phyloP scores from a whole-genome alignment of 2,888 invertebrate genomes.

The Spicauda simplicius region DNA sequence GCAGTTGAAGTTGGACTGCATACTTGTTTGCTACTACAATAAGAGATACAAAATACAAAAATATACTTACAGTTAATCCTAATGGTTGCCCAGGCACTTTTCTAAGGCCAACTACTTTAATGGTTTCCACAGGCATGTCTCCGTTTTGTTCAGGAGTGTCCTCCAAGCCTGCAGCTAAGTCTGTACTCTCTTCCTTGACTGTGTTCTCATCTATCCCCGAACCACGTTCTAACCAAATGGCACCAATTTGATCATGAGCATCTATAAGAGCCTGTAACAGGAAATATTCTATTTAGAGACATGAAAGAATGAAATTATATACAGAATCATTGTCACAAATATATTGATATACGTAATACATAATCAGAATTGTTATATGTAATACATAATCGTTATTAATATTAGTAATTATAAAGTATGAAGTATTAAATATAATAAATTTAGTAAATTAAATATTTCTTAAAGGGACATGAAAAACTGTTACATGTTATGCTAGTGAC shows the following conservation, averaged over 20 bases:
- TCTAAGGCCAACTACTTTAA: constrained; percentile 94
- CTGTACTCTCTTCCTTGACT: constrained; percentile 62
- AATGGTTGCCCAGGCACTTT: constrained; percentile 95
- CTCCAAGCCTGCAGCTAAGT: constrained; percentile 55
- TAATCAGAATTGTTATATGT: no score
- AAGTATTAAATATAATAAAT: no score
- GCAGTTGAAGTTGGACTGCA: no score
- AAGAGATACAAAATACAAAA: no score
- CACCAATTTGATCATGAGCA: constrained; percentile 95
- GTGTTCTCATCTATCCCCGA: constrained; percentile 79
- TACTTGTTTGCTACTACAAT: no score
- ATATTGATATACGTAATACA: no score
- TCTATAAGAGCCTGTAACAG: constrained; percentile 88
- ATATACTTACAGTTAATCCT: constrained; percentile 88
- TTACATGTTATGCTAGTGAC: no score
- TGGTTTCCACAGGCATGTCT: constrained; percentile 91
- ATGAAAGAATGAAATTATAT: not conserved
- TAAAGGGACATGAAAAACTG: no score
- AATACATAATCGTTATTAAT: no score
- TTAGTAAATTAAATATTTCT: no score
- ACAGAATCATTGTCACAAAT: not conserved
- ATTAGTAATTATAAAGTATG: no score
- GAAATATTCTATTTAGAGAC: not conserved
- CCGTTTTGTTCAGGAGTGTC: constrained; percentile 74
- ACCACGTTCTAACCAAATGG: constrained; percentile 82